These are phyloP conservation scores for Ptychochromis oligacanthus DNA, from an alignment of 2,113 vertebrate genomes.

Conservation along the genomic window DNA sequence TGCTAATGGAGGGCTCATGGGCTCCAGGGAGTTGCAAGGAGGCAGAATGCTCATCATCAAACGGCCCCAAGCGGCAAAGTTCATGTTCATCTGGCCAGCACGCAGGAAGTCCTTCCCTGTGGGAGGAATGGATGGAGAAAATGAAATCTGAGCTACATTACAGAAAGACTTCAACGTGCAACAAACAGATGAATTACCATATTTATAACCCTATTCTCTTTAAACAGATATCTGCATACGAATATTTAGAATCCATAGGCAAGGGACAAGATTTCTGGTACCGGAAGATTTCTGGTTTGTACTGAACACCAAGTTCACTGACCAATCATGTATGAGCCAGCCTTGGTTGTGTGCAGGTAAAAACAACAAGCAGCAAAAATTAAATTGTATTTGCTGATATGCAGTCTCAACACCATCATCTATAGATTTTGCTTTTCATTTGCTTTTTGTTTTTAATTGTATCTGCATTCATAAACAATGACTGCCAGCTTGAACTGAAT, in stretches of 20 bases:
- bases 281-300: background rate
- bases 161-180: background rate
- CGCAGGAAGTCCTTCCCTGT: slow-evolving; percentile 92
- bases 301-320: too few relatives aligned
- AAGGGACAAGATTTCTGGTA: background rate
- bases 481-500: too few relatives aligned
- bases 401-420: too few relatives aligned
- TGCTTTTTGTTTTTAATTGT: too few relatives aligned
- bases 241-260: background rate
- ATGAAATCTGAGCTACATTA: background rate
- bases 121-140: background rate
- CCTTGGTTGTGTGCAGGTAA: background rate
- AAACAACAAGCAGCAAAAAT: background rate
- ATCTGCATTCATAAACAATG: too few relatives aligned
- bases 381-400: too few relatives aligned
- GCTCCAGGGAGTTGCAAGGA: slow-evolving; percentile 84
- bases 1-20: slow-evolving; percentile 63
- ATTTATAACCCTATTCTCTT: background rate
- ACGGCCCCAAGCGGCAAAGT: slow-evolving; percentile 93
- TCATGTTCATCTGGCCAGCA: slow-evolving; percentile 97
- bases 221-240: background rate
- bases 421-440: too few relatives aligned
- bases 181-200: background rate
- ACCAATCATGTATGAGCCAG: too few relatives aligned
- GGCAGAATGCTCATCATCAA: slow-evolving; percentile 94